A percentile compares a stretch with the other conserved stretches of the same genome.
These are phyloP conservation scores for human (Homo sapiens) DNA, from an alignment of 2,113 vertebrate genomes.

Conservation along the genomic window DNA sequence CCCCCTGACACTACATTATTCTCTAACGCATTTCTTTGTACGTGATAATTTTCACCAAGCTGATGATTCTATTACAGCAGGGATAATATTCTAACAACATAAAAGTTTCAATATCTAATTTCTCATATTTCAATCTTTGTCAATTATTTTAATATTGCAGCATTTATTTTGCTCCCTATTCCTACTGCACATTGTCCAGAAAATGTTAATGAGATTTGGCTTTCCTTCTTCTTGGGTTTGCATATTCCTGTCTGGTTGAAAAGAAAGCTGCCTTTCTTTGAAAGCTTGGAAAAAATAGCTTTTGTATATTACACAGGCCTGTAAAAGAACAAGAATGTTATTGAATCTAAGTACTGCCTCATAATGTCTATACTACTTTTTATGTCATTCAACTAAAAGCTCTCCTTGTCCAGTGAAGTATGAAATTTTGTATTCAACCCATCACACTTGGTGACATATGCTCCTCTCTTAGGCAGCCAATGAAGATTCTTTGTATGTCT, in stretches of 20 bases:
- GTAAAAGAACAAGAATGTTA: not conserved
- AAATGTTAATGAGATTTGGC: not conserved
- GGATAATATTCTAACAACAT: not conserved
- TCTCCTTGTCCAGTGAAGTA: not conserved
- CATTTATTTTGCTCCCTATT: not conserved
- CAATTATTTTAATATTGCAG: not conserved
- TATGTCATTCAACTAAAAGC: not conserved
- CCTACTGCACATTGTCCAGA: not conserved
- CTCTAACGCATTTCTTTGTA: not conserved
- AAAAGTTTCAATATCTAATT: not conserved
- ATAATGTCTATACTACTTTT: not conserved
- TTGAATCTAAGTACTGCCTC: not conserved
- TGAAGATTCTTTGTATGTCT: not conserved
- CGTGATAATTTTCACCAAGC: not conserved
- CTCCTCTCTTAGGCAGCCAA: not conserved
- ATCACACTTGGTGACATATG: not conserved
- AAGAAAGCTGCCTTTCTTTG: not conserved
- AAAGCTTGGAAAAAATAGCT: not conserved
- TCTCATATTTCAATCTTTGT: not conserved
- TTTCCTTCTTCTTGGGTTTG: not conserved
- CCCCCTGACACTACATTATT: not conserved
- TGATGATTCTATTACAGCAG: not conserved
- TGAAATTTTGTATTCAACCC: not conserved
- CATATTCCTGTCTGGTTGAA: not conserved
- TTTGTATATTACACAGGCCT: not conserved